Base-by-base conservation (phyloP, 1,140 invertebrate genomes). In the Hyles euphorbiae region DNA sequence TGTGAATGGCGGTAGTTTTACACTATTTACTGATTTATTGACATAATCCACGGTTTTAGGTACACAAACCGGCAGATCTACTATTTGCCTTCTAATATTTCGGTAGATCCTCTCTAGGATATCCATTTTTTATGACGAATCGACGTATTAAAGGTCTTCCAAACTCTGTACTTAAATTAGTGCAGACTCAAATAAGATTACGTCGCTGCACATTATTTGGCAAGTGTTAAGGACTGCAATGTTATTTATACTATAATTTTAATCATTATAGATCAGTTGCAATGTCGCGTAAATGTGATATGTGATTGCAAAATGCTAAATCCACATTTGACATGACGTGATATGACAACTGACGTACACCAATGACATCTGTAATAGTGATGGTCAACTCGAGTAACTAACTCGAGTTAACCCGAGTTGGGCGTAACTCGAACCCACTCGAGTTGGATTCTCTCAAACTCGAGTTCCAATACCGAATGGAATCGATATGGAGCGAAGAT, bases 121-220 rank as follows among this genome's bases (percentile, higher is more conserved):
- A 64, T 88, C 83, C 86, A 88, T 88, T 71, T 71, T 81, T 32
- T 53, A 46, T 8, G 36, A 40, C 36, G 36, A 40, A 5, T 40
- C 5, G 36, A 40, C 2, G 36, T 40, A 8, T 40, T 5, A 5
- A 5, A 5, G 36, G 36, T 40, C 5, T 40, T 40, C 36, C 8
- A 5, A 48, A 48, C n/a, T 53, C 33, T 64, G 68, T 53, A 69
- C 68, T 68, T 69, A 66, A 11, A 60, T 58, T 59, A 68, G 63
- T 55, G 47, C 60, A 57, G 33, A 61, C 46, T 56, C 10, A 47
- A 58, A 34, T 68, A 71, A 68, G 61, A 75, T 83, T 79, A 81
- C 75, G 71, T 74, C 73, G 65, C 60, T 67, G 56, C 70, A 75
- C 79, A 85, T 84, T 76, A 83, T 83, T 87, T 87, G 83, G 83